A percentile compares a stretch with the other conserved stretches of the same genome.
Evolutionary conservation across 2,888 invertebrate species (phyloP).

Genomic region (Petrolisthes cinctipes): DNA sequence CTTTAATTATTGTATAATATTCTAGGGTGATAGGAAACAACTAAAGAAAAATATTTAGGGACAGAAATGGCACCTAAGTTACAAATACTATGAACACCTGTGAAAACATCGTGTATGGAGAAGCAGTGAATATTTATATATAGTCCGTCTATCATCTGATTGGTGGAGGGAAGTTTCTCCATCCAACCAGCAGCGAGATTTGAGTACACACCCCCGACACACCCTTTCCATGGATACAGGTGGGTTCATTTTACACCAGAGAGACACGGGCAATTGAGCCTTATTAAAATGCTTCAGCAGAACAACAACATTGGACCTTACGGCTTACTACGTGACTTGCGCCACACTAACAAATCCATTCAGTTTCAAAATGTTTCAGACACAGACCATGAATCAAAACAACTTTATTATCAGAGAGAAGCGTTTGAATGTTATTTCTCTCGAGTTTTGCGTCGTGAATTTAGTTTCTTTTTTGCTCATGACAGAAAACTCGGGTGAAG

Average conservation of each 20-base stretch:
- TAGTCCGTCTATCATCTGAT: background rate
- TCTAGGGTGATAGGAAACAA: no score
- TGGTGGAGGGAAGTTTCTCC: constrained; percentile 6
- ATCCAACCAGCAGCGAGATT: constrained; percentile 21
- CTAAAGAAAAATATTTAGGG: no score
- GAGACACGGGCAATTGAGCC: background rate
- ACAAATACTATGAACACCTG: no score
- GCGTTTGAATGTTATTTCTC: no score
- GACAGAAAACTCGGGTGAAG: no score
- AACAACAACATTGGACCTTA: background rate
- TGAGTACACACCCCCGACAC: constrained; percentile 36
- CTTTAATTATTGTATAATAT: no score
- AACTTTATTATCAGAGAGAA: no score
- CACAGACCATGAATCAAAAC: background rate
- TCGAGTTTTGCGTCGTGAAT: no score
- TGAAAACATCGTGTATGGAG: no score
- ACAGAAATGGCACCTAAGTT: no score
- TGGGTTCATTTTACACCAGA: background rate
- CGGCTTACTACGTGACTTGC: background rate
- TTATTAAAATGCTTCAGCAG: background rate
- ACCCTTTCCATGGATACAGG: background rate
- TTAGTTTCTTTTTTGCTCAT: no score
- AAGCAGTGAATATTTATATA: no score
- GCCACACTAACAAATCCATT: background rate
- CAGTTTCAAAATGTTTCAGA: constrained; percentile 10